A percentile compares a stretch with the other conserved stretches of the same genome.
These are phyloP conservation scores for Nannoperca australis DNA, from an alignment of 2,797 vertebrate species.

Conservation along the genomic window DNA sequence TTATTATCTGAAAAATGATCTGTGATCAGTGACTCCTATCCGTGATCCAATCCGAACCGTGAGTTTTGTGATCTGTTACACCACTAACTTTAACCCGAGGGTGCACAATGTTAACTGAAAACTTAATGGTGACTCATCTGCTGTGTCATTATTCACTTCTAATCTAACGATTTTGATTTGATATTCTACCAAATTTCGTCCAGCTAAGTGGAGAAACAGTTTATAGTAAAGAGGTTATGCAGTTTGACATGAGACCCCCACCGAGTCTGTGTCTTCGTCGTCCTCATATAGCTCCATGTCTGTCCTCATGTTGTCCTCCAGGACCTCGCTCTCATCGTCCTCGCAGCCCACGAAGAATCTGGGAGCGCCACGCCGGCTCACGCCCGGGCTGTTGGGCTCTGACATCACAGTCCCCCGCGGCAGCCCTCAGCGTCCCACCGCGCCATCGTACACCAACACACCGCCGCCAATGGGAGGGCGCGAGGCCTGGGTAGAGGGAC, in stretches of 20 bases:
- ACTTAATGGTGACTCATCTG: background rate
- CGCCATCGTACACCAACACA: constrained; percentile 86
- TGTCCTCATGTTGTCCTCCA: constrained; percentile 89
- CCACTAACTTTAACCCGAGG: too few species aligned
- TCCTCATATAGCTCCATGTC: constrained; percentile 96
- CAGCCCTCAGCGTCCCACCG: constrained; percentile 87
- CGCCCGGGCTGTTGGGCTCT: constrained; percentile 92
- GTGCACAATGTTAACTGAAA: background rate
- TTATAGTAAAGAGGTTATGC: background rate
- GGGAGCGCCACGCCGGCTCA: constrained; percentile 91
- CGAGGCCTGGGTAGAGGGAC: constrained; percentile 58
- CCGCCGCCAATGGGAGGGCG: constrained; percentile 65
- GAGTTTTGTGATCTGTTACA: too few species aligned
- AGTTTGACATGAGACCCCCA: constrained; percentile 63
- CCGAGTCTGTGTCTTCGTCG: constrained; percentile 91
- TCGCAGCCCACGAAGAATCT: constrained; percentile 98
- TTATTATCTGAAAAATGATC: too few species aligned
- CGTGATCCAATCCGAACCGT: too few species aligned
- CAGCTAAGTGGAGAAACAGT: background rate
- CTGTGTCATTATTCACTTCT: background rate
- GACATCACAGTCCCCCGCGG: constrained; percentile 93
- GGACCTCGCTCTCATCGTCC: constrained; percentile 95
- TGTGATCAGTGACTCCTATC: too few species aligned
- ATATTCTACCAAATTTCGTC: background rate
- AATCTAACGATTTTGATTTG: background rate